phyloP scores from a whole-genome alignment of 2,888 invertebrate genomes.

The Orthonychiurus folsomi region DNA sequence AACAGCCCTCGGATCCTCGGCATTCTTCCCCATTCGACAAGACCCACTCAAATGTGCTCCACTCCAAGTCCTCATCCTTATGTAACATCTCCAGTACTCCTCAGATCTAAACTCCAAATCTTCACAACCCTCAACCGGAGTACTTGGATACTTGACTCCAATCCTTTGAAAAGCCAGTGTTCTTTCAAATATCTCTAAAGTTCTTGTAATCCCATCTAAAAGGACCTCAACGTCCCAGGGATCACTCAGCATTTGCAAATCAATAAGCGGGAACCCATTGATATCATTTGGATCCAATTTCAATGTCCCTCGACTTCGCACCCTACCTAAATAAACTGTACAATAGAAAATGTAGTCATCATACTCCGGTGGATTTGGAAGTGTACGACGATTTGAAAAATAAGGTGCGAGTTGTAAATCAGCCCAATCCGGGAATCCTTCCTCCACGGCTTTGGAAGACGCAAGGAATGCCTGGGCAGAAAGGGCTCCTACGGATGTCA shows the following conservation, averaged over 20 bases:
- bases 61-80: slow-evolving; percentile 3
- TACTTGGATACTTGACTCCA: slow-evolving; percentile 9
- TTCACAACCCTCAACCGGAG: slow-evolving; percentile 11
- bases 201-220: slow-evolving; percentile 11
- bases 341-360: not conserved
- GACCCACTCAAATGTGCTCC: slow-evolving; percentile 19
- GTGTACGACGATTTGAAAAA: not conserved
- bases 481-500: not conserved
- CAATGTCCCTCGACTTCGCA: slow-evolving; percentile 15
- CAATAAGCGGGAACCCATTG: slow-evolving; percentile 15
- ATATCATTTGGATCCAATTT: slow-evolving; percentile 12
- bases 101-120: slow-evolving; percentile 12
- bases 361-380: not conserved
- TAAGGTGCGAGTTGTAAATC: slow-evolving; percentile 14
- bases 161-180: slow-evolving; percentile 13
- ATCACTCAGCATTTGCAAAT: slow-evolving; percentile 14
- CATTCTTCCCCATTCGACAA: slow-evolving; percentile 17
- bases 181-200: slow-evolving; percentile 13
- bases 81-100: slow-evolving; percentile 18
- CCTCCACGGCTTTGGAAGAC: not conserved
- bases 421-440: slow-evolving; percentile 13
- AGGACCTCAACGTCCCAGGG: not conserved
- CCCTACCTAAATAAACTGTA: slow-evolving; percentile 8
- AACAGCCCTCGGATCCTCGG: slow-evolving; percentile 4
- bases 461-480: slow-evolving; percentile 1